Evolutionary conservation across 2,888 invertebrate species (phyloP).

Genomic region (Stenchaetothrips biformis): DNA sequence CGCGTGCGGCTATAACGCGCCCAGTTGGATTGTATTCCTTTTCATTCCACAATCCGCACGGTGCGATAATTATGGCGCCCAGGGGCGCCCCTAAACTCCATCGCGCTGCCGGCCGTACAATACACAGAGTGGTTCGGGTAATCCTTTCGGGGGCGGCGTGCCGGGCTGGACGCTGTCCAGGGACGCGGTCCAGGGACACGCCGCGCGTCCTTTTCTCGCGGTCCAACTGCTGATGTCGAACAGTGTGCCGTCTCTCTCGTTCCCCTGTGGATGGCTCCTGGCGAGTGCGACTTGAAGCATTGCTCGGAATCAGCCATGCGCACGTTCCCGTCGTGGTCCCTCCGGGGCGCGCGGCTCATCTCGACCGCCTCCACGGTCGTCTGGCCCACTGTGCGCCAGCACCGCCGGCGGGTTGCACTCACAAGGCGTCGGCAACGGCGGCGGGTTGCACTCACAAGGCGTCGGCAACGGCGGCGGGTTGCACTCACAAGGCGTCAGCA

Average conservation of each 20-base stretch:
- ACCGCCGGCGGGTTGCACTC: not conserved
- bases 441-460: not conserved
- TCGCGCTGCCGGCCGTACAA: no score
- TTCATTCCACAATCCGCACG: no score
- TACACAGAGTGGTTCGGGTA: no score
- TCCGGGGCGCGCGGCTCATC: not conserved
- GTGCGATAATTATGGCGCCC: no score
- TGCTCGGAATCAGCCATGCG: not conserved
- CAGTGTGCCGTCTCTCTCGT: not conserved
- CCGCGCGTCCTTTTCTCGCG: not conserved
- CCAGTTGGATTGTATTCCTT: no score
- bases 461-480: not conserved
- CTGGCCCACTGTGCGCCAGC: no score
- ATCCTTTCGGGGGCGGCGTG: no score
- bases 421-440: not conserved
- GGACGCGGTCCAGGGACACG: not conserved
- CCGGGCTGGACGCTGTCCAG: not conserved
- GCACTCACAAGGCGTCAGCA: not conserved
- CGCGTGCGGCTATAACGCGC: no score
- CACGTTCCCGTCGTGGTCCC: not conserved
- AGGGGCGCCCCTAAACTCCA: no score
- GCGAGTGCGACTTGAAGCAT: not conserved
- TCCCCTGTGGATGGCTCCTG: not conserved
- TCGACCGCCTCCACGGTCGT: not conserved
- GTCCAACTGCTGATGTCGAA: not conserved